phyloP scores from a whole-genome alignment of 2,113 vertebrate genomes.

The Forbesichthys papilliferus region DNA sequence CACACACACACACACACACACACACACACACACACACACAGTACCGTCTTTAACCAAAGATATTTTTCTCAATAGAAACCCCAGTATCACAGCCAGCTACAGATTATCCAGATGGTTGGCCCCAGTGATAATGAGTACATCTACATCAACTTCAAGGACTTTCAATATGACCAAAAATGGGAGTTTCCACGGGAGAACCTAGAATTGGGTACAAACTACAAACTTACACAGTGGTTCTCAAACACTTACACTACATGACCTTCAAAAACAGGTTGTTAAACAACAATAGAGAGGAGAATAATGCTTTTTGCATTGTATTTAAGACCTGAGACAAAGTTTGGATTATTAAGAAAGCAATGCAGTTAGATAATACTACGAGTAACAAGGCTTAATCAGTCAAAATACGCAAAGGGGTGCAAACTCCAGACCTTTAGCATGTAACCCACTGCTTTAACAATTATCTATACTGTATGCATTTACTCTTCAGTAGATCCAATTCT shows the following conservation, averaged over 20 bases:
- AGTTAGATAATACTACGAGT: background rate
- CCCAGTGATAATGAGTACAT: slow-evolving; percentile 90
- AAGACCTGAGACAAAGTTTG: too few species aligned
- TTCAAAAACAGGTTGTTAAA: too few species aligned
- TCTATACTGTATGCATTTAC: background rate
- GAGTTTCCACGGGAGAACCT: slow-evolving; percentile 96
- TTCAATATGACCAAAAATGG: slow-evolving; percentile 88
- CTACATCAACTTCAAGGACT: slow-evolving; percentile 90
- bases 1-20: background rate
- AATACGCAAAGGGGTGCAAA: too few species aligned
- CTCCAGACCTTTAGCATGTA: too few species aligned
- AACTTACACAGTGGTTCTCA: background rate
- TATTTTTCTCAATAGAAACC: slow-evolving; percentile 78
- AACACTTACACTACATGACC: too few species aligned
- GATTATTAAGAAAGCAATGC: background rate
- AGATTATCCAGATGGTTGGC: slow-evolving; percentile 89
- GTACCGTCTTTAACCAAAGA: background rate
- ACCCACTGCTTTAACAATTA: background rate
- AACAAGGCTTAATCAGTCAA: too few species aligned
- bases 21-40: background rate
- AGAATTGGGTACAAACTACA: slow-evolving; percentile 83
- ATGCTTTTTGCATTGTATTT: too few species aligned
- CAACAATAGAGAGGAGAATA: too few species aligned
- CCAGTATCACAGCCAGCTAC: slow-evolving; percentile 87
- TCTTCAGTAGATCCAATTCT: background rate